Evolutionary conservation across 2,888 invertebrate genomes (phyloP), one percentile per base, ranked within the genome.

Genomic region (Toxonevra muliebris): DNA sequence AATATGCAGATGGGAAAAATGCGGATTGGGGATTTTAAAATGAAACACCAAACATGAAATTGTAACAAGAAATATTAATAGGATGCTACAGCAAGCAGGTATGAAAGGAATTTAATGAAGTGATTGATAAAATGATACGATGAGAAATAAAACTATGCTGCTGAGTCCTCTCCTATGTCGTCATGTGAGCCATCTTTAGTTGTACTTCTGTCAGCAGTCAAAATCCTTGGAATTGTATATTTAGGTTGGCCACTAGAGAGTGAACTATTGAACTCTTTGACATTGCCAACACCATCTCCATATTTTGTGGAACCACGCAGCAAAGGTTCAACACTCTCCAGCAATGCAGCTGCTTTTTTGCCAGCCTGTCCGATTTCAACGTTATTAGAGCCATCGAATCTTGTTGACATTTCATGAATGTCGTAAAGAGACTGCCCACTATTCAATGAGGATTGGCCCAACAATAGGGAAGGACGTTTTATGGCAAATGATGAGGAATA

Each of bases 221-320:
- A 42, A 58, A 74, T 63, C 64, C 74, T 68, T 17, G 74, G 74
- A 61, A 74, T 64, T 48, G 70, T 58, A 53, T 66, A 74, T 65
- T 68, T 72, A 9, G 69, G 48, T 50, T 62, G 63, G 62, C 74
- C 75, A 75, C 40, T 61, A 30, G 30, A 30, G 7, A 7, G 7
- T 30, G 7, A 30, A 30, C 30, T 30, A 30, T 7, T 30, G 2
- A 30, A 69, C 10, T 30, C 65, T 55, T 17, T 62, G 64, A 54
- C 43, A 52, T 63, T 68, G 41, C 62, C 63, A 45, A 69, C 70
- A 12, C 68, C 69, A 41, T 71, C 66, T 40, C 66, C 74, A 20
- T 86, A 61, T 63, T 77, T 88, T 54, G 88, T 87, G 0, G 89
- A 88, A 19, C 87, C 87, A 0, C 88, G 79, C 0, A 87, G 64